Evolutionary conservation across 2,888 invertebrate species (phyloP).

Genomic region (Leptinotarsa rubiginosa): DNA sequence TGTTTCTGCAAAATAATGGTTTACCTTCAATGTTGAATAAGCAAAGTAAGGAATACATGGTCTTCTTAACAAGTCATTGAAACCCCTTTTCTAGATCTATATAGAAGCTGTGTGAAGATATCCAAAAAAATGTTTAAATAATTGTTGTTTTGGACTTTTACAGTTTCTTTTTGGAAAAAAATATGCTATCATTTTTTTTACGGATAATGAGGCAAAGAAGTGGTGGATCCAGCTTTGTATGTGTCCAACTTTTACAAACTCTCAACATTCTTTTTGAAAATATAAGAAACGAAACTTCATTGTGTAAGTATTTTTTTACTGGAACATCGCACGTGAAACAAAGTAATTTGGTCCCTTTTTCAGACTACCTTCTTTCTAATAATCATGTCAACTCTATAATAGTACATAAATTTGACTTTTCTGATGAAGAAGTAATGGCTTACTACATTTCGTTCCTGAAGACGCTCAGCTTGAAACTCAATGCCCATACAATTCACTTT

Average conservation of each 20-base stretch:
- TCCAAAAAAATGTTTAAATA: background rate
- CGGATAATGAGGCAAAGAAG: slow-evolving; percentile 98
- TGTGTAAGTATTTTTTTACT: slow-evolving; percentile 82
- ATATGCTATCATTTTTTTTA: slow-evolving; percentile 98
- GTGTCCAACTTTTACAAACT: slow-evolving; percentile 97
- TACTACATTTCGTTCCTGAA: slow-evolving; percentile 99
- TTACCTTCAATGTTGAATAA: too few species aligned
- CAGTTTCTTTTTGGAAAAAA: slow-evolving; percentile 99
- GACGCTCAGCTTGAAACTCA: slow-evolving; percentile 96
- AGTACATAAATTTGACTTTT: slow-evolving; percentile 99
- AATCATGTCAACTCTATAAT: slow-evolving; percentile 99
- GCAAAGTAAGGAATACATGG: too few species aligned
- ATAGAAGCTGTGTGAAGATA: too few species aligned
- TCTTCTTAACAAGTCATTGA: too few species aligned
- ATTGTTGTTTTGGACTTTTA: slow-evolving; percentile 57
- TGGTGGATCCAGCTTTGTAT: slow-evolving; percentile 92
- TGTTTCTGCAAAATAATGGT: too few species aligned
- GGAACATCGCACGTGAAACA: background rate
- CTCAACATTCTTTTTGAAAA: slow-evolving; percentile 99
- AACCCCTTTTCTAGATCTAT: too few species aligned
- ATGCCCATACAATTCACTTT: slow-evolving; percentile 98
- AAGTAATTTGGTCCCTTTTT: slow-evolving; percentile 58
- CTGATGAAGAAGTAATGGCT: slow-evolving; percentile 99
- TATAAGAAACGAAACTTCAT: slow-evolving; percentile 97
- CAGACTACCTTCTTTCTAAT: slow-evolving; percentile 98